phyloP scores from a whole-genome alignment of 2,888 invertebrate genomes.

The Amphipoea lucens region DNA sequence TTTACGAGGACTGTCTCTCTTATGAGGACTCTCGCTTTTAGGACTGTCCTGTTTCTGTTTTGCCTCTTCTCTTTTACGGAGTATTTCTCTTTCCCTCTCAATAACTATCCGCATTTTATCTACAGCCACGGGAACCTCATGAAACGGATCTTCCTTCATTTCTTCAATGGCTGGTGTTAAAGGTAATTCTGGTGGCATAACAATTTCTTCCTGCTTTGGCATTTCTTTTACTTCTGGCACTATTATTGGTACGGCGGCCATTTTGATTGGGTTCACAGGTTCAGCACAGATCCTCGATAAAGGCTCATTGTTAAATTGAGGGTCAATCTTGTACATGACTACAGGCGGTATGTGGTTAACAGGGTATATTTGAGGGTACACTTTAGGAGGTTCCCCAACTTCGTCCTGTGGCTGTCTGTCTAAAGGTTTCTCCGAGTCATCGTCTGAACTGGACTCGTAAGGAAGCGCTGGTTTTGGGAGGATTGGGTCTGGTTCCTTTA shows the following conservation, averaged over 20 bases:
- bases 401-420: slow-evolving; percentile 68
- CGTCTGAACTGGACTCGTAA: slow-evolving; percentile 94
- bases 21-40: slow-evolving; percentile 66
- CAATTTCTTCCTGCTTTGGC: slow-evolving; percentile 59
- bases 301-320: slow-evolving; percentile 72
- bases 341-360: slow-evolving; percentile 75
- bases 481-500: slow-evolving; percentile 93
- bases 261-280: slow-evolving; percentile 49
- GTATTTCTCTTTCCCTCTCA: slow-evolving; percentile 55
- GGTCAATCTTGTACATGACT: slow-evolving; percentile 83
- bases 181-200: slow-evolving; percentile 41
- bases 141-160: slow-evolving; percentile 47
- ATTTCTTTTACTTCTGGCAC: slow-evolving; percentile 65
- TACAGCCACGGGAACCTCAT: slow-evolving; percentile 33
- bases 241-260: slow-evolving; percentile 53
- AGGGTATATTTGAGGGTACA: slow-evolving; percentile 62
- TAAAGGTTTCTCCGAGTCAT: slow-evolving; percentile 83
- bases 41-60: slow-evolving; percentile 65
- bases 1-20: slow-evolving; percentile 63
- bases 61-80: slow-evolving; percentile 64
- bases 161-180: slow-evolving; percentile 50
- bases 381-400: slow-evolving; percentile 65
- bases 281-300: slow-evolving; percentile 71
- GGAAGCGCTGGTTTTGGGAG: slow-evolving; percentile 94
- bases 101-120: slow-evolving; percentile 50